A percentile compares a stretch with the other conserved stretches of the same genome.
Evolutionary conservation across 92 coral and sea anemone species (phyloP).

Genomic region (Epizoanthus scotinus): DNA sequence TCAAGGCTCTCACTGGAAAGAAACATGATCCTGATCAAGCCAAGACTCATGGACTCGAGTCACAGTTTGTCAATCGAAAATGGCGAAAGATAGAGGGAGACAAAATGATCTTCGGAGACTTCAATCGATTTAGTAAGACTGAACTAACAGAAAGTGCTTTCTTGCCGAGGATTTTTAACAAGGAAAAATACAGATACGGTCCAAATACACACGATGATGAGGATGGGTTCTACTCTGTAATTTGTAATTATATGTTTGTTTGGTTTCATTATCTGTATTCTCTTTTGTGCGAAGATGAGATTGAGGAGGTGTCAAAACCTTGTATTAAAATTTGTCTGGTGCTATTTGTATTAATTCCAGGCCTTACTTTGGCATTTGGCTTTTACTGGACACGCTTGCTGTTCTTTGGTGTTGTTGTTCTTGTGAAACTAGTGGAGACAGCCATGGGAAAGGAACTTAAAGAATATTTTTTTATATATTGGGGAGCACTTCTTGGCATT

Average conservation of each 20-base stretch:
- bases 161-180: slow-evolving; percentile 41
- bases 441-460: neutral
- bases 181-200: slow-evolving; percentile 1
- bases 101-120: slow-evolving; percentile 39
- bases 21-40: slow-evolving; percentile 43
- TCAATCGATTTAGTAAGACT: slow-evolving; percentile 19
- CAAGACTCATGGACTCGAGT: slow-evolving; percentile 44
- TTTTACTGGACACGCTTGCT: neutral
- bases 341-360: neutral
- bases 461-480: neutral
- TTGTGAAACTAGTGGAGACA: neutral
- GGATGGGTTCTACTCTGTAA: neutral
- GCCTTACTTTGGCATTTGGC: neutral
- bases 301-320: neutral
- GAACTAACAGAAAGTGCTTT: neutral
- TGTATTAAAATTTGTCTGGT: neutral
- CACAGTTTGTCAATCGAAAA: slow-evolving; percentile 37
- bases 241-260: neutral
- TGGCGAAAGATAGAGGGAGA: slow-evolving; percentile 34
- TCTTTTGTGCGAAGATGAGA: neutral
- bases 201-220: neutral
- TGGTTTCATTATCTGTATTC: neutral
- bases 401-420: neutral
- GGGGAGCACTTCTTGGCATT: neutral
- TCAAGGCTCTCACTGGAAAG: slow-evolving; percentile 49